A percentile compares a stretch with the other conserved stretches of the same genome.
These are phyloP conservation scores for Indri indri DNA, from an alignment of 2,113 vertebrate genomes.

Conservation along the genomic window DNA sequence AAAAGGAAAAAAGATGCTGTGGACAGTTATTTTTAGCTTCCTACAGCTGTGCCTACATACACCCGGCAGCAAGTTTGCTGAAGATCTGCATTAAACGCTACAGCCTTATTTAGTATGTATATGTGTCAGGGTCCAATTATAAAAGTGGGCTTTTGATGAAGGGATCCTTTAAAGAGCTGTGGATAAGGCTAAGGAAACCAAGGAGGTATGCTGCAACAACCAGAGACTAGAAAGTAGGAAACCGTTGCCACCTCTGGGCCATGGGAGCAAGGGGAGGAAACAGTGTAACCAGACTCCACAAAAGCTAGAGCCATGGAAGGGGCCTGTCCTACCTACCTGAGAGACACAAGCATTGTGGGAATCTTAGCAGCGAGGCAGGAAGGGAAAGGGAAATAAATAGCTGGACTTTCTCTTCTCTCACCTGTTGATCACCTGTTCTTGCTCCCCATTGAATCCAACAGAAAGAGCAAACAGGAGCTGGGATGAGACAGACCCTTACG, in stretches of 20 bases:
- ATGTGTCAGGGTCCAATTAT: not conserved
- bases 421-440: not conserved
- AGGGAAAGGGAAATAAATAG: not conserved
- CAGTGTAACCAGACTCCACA: not conserved
- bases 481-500: not conserved
- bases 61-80: not conserved
- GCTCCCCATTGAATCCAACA: not conserved
- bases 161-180: not conserved
- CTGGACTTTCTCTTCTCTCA: not conserved
- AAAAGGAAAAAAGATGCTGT: slow-evolving; percentile 10
- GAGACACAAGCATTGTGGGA: not conserved
- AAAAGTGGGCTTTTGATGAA: not conserved
- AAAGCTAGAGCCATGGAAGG: not conserved
- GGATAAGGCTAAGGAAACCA: not conserved
- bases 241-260: too few species aligned
- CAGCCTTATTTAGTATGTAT: not conserved
- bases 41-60: not conserved
- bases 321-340: not conserved
- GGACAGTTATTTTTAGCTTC: slow-evolving; percentile 39
- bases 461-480: not conserved
- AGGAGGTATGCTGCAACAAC: not conserved
- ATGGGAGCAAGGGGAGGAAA: not conserved
- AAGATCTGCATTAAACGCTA: not conserved
- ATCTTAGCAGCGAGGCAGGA: not conserved
- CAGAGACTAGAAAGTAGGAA: not conserved